phyloP scores from a whole-genome alignment of 2,888 invertebrate species.

The Mongoloraphidia duomilia region DNA sequence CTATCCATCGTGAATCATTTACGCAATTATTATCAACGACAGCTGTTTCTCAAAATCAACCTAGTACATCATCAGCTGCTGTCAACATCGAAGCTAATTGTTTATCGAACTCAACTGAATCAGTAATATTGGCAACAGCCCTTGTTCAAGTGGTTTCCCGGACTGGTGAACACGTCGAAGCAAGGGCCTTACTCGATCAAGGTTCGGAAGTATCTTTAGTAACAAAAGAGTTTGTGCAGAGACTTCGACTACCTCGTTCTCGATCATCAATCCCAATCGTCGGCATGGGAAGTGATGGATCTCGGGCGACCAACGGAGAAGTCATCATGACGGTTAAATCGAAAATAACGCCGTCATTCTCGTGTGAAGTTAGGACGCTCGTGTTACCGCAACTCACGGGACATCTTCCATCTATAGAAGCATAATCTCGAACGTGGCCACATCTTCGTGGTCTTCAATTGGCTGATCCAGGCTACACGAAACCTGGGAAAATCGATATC shows the following conservation, averaged over 20 bases:
- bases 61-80: too few relatives aligned
- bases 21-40: too few relatives aligned
- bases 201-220: slow-evolving; percentile 7
- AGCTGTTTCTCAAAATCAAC: too few relatives aligned
- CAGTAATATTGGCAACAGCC: too few relatives aligned
- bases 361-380: background rate
- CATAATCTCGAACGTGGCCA: background rate
- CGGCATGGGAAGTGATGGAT: background rate
- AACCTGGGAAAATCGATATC: background rate
- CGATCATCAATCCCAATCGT: background rate
- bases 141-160: too few relatives aligned
- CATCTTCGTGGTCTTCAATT: background rate
- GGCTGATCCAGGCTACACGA: background rate
- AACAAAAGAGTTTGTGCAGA: slow-evolving; percentile 1
- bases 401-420: background rate
- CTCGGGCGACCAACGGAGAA: background rate
- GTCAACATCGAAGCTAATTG: too few relatives aligned
- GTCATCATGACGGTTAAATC: background rate
- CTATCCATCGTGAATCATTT: too few relatives aligned
- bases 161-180: background rate
- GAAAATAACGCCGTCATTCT: background rate
- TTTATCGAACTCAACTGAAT: too few relatives aligned
- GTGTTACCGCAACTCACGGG: background rate
- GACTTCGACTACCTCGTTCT: background rate
- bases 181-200: slow-evolving; percentile 5